A percentile compares a stretch with the other conserved stretches of the same genome.
Evolutionary conservation across 2,888 invertebrate genomes (phyloP).

Genomic region (Eupeodes luniger): DNA sequence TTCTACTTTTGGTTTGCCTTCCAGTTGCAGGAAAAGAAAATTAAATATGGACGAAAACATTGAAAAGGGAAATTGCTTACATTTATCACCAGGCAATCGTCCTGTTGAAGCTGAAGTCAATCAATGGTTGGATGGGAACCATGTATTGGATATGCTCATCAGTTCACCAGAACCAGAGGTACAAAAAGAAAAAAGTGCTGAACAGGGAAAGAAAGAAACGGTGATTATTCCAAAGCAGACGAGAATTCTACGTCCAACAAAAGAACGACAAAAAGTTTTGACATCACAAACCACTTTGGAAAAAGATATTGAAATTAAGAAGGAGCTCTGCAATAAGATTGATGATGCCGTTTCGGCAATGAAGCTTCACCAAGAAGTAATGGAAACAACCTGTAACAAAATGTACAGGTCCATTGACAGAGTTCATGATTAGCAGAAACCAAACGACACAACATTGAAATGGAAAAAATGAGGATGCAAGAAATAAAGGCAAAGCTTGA

Average conservation of each 20-base stretch:
- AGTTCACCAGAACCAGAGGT: too few relatives aligned
- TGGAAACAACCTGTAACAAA: not conserved
- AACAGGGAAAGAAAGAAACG: not conserved
- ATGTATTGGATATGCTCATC: too few relatives aligned
- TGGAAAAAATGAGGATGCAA: constrained; percentile 12
- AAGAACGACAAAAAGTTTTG: not conserved
- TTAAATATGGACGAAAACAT: too few relatives aligned
- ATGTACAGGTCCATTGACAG: constrained; percentile 32
- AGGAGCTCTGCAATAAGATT: not conserved
- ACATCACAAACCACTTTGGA: not conserved
- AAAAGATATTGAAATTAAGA: constrained; percentile 2
- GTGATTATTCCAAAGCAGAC: not conserved
- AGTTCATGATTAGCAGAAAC: not conserved
- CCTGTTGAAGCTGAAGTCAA: too few relatives aligned
- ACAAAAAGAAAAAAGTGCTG: not conserved
- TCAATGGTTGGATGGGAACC: too few relatives aligned
- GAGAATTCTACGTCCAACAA: not conserved
- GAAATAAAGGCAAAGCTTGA: too few relatives aligned
- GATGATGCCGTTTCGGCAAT: not conserved
- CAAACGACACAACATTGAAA: not conserved
- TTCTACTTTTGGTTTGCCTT: too few relatives aligned
- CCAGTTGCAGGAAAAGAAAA: too few relatives aligned
- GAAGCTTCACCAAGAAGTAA: constrained; percentile 8
- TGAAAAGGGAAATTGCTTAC: too few relatives aligned
- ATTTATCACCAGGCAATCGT: too few relatives aligned